Percentiles rank a stretch among this genome's conserved stretches.
These are phyloP conservation scores for Caenorhabditis sp. DNA, from an alignment of 2,888 invertebrate species.

Conservation along the genomic window DNA sequence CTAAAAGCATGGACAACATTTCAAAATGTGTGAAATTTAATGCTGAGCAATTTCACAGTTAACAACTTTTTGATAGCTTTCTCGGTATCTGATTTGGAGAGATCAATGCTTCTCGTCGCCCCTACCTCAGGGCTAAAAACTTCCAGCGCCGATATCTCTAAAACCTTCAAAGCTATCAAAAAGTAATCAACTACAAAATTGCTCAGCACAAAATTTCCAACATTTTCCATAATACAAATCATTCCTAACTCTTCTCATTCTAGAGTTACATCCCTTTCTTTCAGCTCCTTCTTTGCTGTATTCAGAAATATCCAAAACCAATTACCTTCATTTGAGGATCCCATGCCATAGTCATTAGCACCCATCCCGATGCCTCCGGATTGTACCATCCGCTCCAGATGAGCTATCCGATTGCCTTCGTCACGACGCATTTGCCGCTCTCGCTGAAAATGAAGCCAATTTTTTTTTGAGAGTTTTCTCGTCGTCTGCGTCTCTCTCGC, in stretches of 20 bases:
- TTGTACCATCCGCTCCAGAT: conserved; percentile 67
- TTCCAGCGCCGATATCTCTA: not conserved
- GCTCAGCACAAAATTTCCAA: not conserved
- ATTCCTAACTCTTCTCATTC: not conserved
- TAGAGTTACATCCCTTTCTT: not conserved
- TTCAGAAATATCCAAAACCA: no score
- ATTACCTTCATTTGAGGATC: conserved; percentile 56
- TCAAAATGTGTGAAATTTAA: no score
- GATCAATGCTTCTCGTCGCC: no score
- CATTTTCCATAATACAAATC: not conserved
- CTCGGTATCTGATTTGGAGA: no score
- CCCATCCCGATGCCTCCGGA: conserved; percentile 44
- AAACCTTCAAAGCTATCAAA: not conserved
- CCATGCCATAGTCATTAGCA: conserved; percentile 39
- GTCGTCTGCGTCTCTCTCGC: no score
- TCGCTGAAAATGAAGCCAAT: no score
- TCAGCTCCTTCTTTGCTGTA: no score
- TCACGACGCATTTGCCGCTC: conserved; percentile 74
- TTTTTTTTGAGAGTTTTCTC: no score
- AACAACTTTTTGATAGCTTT: no score
- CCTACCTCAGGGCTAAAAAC: no score
- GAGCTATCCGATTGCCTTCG: conserved; percentile 71
- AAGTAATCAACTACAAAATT: conserved; percentile 1
- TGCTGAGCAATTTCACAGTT: no score
- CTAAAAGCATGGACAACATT: no score